Conservation (phyloP, 2,113 vertebrate species). For the Tinamus guttatus region DNA sequence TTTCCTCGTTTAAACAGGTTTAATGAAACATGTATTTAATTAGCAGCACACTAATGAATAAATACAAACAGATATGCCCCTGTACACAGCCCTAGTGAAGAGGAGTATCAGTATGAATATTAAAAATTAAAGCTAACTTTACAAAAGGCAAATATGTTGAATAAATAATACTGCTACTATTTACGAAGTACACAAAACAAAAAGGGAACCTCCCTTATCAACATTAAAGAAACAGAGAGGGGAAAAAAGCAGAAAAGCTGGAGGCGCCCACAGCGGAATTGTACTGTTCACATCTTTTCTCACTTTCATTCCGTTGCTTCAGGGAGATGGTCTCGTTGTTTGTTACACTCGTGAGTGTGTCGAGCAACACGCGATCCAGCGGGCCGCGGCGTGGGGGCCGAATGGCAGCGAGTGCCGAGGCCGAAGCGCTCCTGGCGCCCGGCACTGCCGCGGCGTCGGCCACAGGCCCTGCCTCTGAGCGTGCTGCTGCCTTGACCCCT, state of each 20-base stretch:
- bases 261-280: background rate
- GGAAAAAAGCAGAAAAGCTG: background rate
- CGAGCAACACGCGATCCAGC: background rate
- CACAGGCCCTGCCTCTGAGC: background rate
- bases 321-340: slow-evolving; percentile 43
- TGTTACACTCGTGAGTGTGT: slow-evolving; percentile 10
- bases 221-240: background rate
- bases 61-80: slow-evolving; percentile 73
- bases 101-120: slow-evolving; percentile 53
- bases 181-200: slow-evolving; percentile 59
- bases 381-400: background rate
- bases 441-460: background rate
- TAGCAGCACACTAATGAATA: slow-evolving; percentile 74
- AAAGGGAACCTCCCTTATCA: background rate
- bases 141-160: slow-evolving; percentile 65
- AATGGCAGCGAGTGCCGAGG: background rate
- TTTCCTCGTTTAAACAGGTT: slow-evolving; percentile 68
- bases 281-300: background rate
- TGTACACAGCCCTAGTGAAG: slow-evolving; percentile 14
- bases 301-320: slow-evolving; percentile 18
- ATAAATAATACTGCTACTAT: slow-evolving; percentile 66
- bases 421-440: background rate
- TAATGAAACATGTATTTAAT: slow-evolving; percentile 82
- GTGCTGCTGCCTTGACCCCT: background rate
- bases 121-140: slow-evolving; percentile 63